Conservation (phyloP, 2,797 vertebrate species). For the Diceros bicornis region DNA sequence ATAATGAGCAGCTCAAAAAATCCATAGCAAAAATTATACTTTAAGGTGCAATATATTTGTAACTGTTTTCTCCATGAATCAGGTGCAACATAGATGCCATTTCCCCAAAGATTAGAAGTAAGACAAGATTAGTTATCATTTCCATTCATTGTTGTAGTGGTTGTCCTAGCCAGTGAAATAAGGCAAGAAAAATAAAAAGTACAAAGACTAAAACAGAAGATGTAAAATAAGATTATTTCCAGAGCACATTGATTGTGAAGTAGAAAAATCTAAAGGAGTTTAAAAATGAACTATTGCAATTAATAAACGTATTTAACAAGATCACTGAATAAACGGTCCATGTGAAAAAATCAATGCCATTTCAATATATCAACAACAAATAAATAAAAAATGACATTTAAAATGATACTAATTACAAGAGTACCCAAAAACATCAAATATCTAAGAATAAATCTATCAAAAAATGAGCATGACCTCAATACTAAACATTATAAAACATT, state of each 20-base stretch:
- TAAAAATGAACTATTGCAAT: neutral
- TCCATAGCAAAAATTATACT: neutral
- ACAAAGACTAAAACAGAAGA: neutral
- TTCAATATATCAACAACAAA: neutral
- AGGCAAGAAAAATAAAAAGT: constrained; percentile 2
- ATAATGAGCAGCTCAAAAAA: neutral
- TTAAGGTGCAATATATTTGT: neutral
- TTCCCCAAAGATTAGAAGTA: neutral
- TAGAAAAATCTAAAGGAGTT: neutral
- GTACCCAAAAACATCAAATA: neutral
- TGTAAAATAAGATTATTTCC: neutral
- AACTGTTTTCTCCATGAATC: neutral
- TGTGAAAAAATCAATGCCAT: neutral
- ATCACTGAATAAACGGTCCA: neutral
- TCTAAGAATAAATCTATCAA: neutral
- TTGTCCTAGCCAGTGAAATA: neutral
- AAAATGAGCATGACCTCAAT: neutral
- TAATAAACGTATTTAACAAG: neutral
- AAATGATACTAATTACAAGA: neutral
- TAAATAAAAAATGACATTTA: neutral
- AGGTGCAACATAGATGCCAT: neutral
- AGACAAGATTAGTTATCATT: neutral
- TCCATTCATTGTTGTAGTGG: neutral
- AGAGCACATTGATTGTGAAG: neutral
- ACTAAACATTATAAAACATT: neutral